Evolutionary conservation across 2,797 vertebrate genomes (phyloP).

Genomic region (Urosaurus nigricauda): DNA sequence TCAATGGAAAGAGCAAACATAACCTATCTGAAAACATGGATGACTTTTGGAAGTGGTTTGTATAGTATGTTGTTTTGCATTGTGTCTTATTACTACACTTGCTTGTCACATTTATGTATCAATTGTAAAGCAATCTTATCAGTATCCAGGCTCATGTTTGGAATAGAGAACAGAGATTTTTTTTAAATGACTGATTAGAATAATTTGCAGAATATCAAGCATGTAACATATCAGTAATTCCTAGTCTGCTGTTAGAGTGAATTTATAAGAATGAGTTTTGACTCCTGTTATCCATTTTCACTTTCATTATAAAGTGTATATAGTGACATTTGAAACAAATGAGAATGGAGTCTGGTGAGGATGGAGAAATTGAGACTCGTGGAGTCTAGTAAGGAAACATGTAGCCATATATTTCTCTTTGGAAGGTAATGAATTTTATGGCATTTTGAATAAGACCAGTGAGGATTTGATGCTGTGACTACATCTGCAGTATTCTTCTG

Average conservation of each 20-base stretch:
- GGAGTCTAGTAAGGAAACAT: constrained; percentile 40
- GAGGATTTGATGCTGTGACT: not conserved
- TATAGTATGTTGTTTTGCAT: constrained; percentile 22
- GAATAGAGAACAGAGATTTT: constrained; percentile 32
- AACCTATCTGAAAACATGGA: not conserved
- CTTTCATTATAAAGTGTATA: constrained; percentile 43
- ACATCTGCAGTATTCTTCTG: not conserved
- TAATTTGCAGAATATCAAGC: constrained; percentile 52
- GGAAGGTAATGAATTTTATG: not conserved
- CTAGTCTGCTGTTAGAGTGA: constrained; percentile 13
- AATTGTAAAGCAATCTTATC: not conserved
- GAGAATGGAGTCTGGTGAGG: constrained; percentile 9
- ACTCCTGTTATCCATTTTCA: constrained; percentile 38
- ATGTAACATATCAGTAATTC: constrained; percentile 56
- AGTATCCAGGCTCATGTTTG: constrained; percentile 20
- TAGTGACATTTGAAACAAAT: constrained; percentile 57
- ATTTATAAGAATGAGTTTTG: constrained; percentile 60
- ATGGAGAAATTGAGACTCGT: not conserved
- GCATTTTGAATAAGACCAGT: constrained; percentile 37
- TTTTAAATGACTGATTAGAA: constrained; percentile 31
- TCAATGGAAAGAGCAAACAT: not conserved
- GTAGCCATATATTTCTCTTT: constrained; percentile 35
- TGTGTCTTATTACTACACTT: constrained; percentile 16
- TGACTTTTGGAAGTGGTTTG: not conserved
- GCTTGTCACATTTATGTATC: not conserved